Base-by-base conservation (phyloP, 2,113 vertebrate genomes). In the Zingel zingel region DNA sequence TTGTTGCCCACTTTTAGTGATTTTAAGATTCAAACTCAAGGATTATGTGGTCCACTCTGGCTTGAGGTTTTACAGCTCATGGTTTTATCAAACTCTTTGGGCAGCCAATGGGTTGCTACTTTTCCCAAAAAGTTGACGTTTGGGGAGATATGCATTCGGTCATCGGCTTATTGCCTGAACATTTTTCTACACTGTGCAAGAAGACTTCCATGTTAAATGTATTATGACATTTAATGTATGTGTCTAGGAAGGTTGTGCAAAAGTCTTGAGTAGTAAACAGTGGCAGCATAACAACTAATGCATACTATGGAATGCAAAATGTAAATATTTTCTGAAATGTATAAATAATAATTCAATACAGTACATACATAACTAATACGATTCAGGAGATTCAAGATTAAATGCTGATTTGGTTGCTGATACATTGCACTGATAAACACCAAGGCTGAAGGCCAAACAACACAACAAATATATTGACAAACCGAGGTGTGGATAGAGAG, bases 1-100 rank as follows among this genome's bases (percentile, higher is more conserved):
- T 33, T 65, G 39, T 48, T 87, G 53, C 15, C 21, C 14, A 71
- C 1, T 33, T 53, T 57, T 56, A 10, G 11, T 36, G 30, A 51
- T 65, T 83, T 82, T 79, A n/a, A 23, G 10, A 25, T 76, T 58
- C 16, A 7, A 74, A 68, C 21, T 33, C 3, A 3, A 23, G 11
- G 65, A 65, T 78, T 51, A 14, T 36, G 21, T 27, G 18, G 13
- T 56, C n/a, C 48, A 1, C 15, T 21, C 4, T 33, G 18, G 48
- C 4, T 53, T 51, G 16, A 81, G 10, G 9, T 66, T 65, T 69
- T 64, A 36, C 21, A 59, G 45, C 10, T 47, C 45, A 43, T n/a
- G 23, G n/a, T 69, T 8, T 58, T 10, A 19, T 50, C 16, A 12
- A 36, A 74, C 13, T 61, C n/a, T 16, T 48, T 27, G 9, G 43